Conservation (phyloP, 2,888 invertebrate genomes). For the Prenolepis imparis region DNA sequence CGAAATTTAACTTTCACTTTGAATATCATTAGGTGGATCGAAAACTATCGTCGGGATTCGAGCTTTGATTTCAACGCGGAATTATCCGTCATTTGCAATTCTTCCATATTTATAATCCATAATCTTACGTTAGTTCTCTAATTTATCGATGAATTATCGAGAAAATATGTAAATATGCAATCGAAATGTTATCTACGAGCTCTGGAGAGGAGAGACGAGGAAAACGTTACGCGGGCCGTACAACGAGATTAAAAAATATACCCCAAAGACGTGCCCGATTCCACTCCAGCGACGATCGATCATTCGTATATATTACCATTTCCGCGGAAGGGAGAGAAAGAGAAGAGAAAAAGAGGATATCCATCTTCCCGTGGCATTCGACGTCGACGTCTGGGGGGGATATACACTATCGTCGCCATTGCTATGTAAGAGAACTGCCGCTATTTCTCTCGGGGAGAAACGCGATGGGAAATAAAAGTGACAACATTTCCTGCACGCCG, state of each 20-base stretch:
- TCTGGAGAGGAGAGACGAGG: conserved; percentile 14
- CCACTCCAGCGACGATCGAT: conserved; percentile 70
- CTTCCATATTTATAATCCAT: conserved; percentile 1
- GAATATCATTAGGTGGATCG: neutral
- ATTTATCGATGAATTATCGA: conserved; percentile 57
- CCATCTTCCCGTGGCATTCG: conserved; percentile 68
- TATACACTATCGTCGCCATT: conserved; percentile 40
- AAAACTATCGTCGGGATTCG: neutral
- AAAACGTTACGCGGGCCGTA: conserved; percentile 22
- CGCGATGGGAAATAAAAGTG: conserved; percentile 62
- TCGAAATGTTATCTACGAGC: conserved; percentile 63
- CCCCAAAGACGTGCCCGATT: conserved; percentile 60
- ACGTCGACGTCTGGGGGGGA: conserved; percentile 55
- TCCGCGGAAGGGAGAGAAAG: conserved; percentile 58
- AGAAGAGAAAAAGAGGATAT: conserved; percentile 64
- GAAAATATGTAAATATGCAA: conserved; percentile 58
- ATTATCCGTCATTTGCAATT: neutral
- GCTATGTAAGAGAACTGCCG: conserved; percentile 25
- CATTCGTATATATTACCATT: conserved; percentile 70
- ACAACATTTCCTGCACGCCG: conserved; percentile 26
- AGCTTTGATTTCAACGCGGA: neutral
- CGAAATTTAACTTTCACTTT: neutral
- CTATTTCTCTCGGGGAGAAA: conserved; percentile 50
- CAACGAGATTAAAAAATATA: conserved; percentile 73
- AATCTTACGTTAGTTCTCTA: neutral